Conservation (phyloP, 2,888 invertebrate species). For the Eupithecia centaureata region DNA sequence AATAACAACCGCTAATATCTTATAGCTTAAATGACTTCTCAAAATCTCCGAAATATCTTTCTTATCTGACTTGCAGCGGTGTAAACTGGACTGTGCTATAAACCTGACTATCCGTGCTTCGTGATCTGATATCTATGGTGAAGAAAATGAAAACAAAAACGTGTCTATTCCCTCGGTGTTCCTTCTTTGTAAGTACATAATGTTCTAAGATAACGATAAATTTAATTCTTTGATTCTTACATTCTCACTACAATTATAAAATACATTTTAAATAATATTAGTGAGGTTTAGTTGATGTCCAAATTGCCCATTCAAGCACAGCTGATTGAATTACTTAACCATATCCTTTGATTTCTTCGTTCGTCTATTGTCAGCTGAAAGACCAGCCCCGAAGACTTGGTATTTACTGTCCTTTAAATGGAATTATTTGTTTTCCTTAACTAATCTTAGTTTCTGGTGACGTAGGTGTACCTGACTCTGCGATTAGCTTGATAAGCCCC, state of each 20-base stretch:
- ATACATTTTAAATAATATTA: too few relatives aligned
- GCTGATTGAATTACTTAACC: too few relatives aligned
- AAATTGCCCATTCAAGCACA: too few relatives aligned
- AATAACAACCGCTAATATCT: background rate
- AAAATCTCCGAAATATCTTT: slow-evolving; percentile 2
- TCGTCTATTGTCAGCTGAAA: too few relatives aligned
- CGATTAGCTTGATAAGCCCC: background rate
- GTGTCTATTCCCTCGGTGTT: slow-evolving; percentile 6
- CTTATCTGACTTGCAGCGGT: background rate
- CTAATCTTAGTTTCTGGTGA: background rate
- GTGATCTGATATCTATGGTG: background rate
- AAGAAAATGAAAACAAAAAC: slow-evolving; percentile 1
- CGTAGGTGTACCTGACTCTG: background rate
- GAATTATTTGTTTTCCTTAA: background rate
- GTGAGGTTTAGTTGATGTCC: too few relatives aligned
- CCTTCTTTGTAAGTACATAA: background rate
- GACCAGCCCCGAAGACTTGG: too few relatives aligned
- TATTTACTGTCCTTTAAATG: too few relatives aligned
- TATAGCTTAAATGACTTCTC: background rate
- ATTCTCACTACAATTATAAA: too few relatives aligned
- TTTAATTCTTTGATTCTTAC: too few relatives aligned
- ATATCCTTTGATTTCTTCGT: too few relatives aligned
- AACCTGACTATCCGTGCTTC: background rate
- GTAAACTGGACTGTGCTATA: background rate
- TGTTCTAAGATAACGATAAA: too few relatives aligned